Percentiles rank a stretch among this genome's conserved stretches.
Conservation (phyloP, 2,888 invertebrate genomes). For the Auanema freiburgensis region DNA sequence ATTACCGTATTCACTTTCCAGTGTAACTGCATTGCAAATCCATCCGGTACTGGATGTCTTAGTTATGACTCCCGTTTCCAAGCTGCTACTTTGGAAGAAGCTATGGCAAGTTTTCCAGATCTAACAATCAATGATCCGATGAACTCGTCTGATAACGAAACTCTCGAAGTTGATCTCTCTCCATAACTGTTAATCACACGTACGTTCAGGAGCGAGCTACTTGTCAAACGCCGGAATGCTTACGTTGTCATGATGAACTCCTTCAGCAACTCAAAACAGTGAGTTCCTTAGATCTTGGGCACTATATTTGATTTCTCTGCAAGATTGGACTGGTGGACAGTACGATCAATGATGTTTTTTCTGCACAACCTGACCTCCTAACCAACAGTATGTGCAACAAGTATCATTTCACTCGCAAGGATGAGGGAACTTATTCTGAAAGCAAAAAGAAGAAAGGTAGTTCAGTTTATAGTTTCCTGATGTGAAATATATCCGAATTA, state of each 20-base stretch:
- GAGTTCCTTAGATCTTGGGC: background rate
- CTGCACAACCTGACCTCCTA: constrained; percentile 22
- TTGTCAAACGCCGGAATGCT: constrained; percentile 31
- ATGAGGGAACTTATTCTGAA: constrained; percentile 30
- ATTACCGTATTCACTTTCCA: too few species aligned
- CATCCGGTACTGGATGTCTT: constrained; percentile 21
- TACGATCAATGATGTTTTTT: constrained; percentile 27
- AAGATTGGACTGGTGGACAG: constrained; percentile 36
- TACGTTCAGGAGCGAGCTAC: constrained; percentile 10
- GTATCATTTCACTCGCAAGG: constrained; percentile 35
- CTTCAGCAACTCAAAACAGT: constrained; percentile 31
- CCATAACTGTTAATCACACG: background rate
- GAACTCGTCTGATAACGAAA: background rate
- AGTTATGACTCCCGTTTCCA: constrained; percentile 34
- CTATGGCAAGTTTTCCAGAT: constrained; percentile 46
- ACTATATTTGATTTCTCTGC: background rate
- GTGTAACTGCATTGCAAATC: constrained; percentile 19
- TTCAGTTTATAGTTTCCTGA: background rate
- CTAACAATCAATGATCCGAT: constrained; percentile 24
- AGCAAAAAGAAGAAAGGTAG: constrained; percentile 26
- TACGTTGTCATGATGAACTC: constrained; percentile 33
- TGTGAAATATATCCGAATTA: background rate
- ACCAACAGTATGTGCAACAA: constrained; percentile 30
- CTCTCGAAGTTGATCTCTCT: constrained; percentile 4
- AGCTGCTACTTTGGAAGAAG: constrained; percentile 49